Conservation (phyloP, 1,140 invertebrate species). For the Drosophila melanica region DNA sequence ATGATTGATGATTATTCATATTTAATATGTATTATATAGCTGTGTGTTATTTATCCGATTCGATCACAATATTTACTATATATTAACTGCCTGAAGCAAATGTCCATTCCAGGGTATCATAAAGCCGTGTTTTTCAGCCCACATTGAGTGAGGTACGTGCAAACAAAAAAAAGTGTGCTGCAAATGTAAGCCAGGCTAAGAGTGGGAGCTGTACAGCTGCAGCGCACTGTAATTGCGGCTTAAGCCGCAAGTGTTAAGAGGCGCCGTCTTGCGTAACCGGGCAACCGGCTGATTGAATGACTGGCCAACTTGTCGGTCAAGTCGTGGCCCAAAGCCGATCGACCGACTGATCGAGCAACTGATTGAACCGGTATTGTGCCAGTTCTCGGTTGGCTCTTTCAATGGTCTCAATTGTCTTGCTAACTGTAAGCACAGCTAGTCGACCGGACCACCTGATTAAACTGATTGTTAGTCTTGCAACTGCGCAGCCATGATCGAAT, state of each 20-base stretch:
- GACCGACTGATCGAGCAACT: slow-evolving; percentile 8
- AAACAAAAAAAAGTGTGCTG: slow-evolving; percentile 8
- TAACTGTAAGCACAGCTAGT: slow-evolving; percentile 29
- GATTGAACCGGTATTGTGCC: slow-evolving; percentile 5
- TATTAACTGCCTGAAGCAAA: background rate
- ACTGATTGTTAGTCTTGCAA: slow-evolving; percentile 7
- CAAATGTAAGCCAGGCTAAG: slow-evolving; percentile 25
- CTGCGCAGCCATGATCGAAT: background rate
- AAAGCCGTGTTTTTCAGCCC: no score
- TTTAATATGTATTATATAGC: no score
- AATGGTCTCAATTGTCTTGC: slow-evolving; percentile 29
- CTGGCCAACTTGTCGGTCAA: slow-evolving; percentile 21
- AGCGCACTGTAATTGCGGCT: slow-evolving; percentile 2
- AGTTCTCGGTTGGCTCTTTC: slow-evolving; percentile 13
- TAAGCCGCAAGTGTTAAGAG: slow-evolving; percentile 9
- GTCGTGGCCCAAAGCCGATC: background rate
- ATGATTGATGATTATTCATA: no score
- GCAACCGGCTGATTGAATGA: slow-evolving; percentile 17
- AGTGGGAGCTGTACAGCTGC: slow-evolving; percentile 11
- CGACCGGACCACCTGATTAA: slow-evolving; percentile 7
- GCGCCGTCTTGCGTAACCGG: slow-evolving; percentile 35
- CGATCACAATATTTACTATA: background rate
- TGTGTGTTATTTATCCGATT: no score
- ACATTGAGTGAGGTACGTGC: background rate
- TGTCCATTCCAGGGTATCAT: background rate